These are phyloP conservation scores for Mythimna loreyi DNA, from an alignment of 2,888 invertebrate species.

Conservation along the genomic window DNA sequence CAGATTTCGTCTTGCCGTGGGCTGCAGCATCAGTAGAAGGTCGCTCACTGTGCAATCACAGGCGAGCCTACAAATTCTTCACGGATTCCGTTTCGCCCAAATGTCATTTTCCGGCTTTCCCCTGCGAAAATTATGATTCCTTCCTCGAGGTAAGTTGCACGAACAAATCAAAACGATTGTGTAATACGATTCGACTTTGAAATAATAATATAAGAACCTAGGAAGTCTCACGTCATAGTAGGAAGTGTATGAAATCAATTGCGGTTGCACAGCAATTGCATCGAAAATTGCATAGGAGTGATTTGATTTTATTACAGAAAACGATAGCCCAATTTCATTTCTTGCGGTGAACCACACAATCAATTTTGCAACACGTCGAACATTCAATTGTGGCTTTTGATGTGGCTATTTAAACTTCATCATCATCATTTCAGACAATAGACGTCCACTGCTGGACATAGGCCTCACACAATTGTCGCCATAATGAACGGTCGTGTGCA, in stretches of 20 bases:
- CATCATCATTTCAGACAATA: too few relatives aligned
- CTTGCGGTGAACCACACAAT: constrained; percentile 40
- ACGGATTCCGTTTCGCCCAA: constrained; percentile 97
- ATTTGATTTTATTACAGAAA: constrained; percentile 26
- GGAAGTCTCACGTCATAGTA: constrained; percentile 16
- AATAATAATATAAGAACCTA: constrained; percentile 9
- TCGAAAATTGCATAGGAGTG: constrained; percentile 32
- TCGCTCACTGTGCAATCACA: constrained; percentile 97
- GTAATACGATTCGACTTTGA: constrained; percentile 10
- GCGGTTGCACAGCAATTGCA: constrained; percentile 30
- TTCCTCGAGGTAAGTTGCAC: constrained; percentile 91
- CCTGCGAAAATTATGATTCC: constrained; percentile 96
- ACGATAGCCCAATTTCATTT: constrained; percentile 36
- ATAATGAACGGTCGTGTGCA: too few relatives aligned
- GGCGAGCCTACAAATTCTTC: constrained; percentile 98
- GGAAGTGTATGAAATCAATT: constrained; percentile 58
- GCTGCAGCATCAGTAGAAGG: constrained; percentile 93
- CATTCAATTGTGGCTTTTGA: constrained; percentile 1
- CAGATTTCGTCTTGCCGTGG: constrained; percentile 96
- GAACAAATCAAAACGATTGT: constrained; percentile 11
- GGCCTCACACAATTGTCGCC: too few relatives aligned
- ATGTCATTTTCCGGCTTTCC: constrained; percentile 97
- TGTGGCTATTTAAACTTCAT: too few relatives aligned
- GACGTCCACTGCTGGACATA: too few relatives aligned
- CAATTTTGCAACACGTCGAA: background rate